Conservation (phyloP, 2,888 invertebrate genomes). For the Keiferia lycopersicella region DNA sequence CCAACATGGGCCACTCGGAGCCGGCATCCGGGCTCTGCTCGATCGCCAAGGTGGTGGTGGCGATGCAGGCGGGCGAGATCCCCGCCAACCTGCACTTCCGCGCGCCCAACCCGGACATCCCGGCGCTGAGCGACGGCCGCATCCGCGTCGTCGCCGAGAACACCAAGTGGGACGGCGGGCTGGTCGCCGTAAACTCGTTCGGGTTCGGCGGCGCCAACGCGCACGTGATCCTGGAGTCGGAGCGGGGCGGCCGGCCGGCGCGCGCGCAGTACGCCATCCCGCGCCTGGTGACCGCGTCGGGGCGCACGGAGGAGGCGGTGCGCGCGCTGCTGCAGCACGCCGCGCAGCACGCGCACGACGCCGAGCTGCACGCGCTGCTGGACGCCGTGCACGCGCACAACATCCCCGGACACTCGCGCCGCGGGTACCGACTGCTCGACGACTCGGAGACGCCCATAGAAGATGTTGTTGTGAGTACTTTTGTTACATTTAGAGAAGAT, state of each 20-base stretch:
- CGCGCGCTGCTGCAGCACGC: conserved; percentile 84
- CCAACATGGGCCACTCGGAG: conserved; percentile 30
- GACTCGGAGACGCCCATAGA: conserved; percentile 49
- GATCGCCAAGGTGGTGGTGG: conserved; percentile 81
- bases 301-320: conserved; percentile 91
- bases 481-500: too few relatives aligned
- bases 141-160: conserved; percentile 92
- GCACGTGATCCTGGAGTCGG: conserved; percentile 92
- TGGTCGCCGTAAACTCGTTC: conserved; percentile 96
- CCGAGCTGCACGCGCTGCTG: conserved; percentile 88
- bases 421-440: conserved; percentile 91
- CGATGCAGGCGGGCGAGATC: conserved; percentile 94
- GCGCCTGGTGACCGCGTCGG: conserved; percentile 86
- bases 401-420: conserved; percentile 88
- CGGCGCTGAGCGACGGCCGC: conserved; percentile 93
- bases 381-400: conserved; percentile 87
- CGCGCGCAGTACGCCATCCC: conserved; percentile 61
- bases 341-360: conserved; percentile 82
- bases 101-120: conserved; percentile 93
- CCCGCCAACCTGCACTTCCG: conserved; percentile 96
- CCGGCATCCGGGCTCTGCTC: conserved; percentile 24
- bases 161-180: conserved; percentile 93
- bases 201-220: conserved; percentile 98
- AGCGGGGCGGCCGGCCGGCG: conserved; percentile 81
- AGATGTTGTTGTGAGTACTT: conserved; percentile 46